A percentile compares a stretch with the other conserved stretches of the same genome.
Conservation (phyloP, 2,113 vertebrate species). For the Laticauda laticaudata region DNA sequence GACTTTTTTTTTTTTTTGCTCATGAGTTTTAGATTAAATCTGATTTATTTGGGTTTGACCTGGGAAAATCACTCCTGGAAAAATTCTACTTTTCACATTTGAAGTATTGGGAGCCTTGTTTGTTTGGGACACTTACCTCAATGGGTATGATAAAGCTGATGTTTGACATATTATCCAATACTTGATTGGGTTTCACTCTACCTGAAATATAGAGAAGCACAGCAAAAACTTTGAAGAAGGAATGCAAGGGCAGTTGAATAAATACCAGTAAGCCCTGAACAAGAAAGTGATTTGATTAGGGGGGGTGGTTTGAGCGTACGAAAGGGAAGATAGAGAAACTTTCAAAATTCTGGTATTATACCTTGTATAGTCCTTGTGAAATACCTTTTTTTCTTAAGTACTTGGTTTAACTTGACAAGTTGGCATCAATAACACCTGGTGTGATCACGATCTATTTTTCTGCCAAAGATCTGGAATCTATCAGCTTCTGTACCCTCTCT, state of each 20-base stretch:
- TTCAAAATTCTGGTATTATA: background rate
- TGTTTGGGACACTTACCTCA: background rate
- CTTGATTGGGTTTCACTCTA: background rate
- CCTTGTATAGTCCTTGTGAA: background rate
- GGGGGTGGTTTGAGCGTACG: background rate
- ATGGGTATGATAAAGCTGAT: background rate
- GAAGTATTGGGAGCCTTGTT: background rate
- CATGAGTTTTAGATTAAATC: background rate
- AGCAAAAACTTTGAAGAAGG: background rate
- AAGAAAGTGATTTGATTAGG: background rate
- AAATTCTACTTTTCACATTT: background rate
- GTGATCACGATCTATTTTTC: background rate
- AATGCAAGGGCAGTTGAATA: background rate
- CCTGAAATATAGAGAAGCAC: background rate
- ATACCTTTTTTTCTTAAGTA: background rate
- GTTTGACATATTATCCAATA: background rate
- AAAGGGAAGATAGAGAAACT: background rate
- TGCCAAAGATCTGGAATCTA: background rate
- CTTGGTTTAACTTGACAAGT: background rate
- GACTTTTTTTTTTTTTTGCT: background rate
- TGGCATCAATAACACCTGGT: background rate
- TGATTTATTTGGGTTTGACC: background rate
- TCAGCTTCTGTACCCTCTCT: background rate
- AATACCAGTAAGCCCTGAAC: background rate
- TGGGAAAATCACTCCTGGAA: background rate